These are phyloP conservation scores for Harlomillsia oculata DNA, from an alignment of 1,140 invertebrate species.

Conservation along the genomic window DNA sequence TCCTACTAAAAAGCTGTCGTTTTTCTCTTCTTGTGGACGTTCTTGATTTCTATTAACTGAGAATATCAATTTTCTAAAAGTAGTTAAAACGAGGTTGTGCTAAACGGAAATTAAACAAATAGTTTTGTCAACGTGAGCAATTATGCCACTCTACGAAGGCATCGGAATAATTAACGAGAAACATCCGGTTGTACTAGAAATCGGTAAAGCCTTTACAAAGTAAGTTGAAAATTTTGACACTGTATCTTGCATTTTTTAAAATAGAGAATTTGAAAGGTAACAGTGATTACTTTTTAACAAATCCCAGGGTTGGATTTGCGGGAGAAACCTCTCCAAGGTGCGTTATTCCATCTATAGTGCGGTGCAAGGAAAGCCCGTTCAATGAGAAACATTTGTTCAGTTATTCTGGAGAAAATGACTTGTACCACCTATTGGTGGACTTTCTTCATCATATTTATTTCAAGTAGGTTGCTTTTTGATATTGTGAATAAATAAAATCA, in stretches of 20 bases:
- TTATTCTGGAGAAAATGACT: constrained; percentile 59
- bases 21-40: background rate
- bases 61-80: background rate
- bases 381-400: too few relatives aligned
- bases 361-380: constrained; percentile 46
- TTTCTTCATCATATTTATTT: constrained; percentile 83
- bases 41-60: background rate
- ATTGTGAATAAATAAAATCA: background rate
- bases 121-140: background rate
- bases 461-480: constrained; percentile 50
- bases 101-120: too few relatives aligned
- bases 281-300: constrained; percentile 20
- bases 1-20: too few relatives aligned
- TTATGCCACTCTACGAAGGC: constrained; percentile 60
- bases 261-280: constrained; percentile 2
- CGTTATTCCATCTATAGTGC: constrained; percentile 70
- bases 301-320: constrained; percentile 74
- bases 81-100: too few relatives aligned
- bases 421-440: constrained; percentile 76
- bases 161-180: constrained; percentile 70
- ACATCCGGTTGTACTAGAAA: constrained; percentile 77
- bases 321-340: constrained; percentile 75
- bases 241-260: background rate
- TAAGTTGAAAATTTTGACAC: constrained; percentile 43
- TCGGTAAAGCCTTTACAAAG: constrained; percentile 89